Percentiles rank a stretch among this genome's conserved stretches.
Conservation (phyloP, 2,888 invertebrate species). For the Stenchaetothrips biformis region DNA sequence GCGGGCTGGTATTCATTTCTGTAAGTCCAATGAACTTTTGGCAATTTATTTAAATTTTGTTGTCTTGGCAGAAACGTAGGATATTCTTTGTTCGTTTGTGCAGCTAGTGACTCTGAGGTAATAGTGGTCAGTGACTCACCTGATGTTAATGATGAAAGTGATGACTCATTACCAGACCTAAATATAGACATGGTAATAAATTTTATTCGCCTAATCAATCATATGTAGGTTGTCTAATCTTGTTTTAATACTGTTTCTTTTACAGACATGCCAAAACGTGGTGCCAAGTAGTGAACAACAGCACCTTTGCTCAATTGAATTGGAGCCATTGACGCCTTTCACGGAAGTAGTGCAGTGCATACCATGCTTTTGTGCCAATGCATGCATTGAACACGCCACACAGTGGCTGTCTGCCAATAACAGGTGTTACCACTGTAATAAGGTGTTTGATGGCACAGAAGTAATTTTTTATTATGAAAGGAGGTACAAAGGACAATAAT, state of each 20-base stretch:
- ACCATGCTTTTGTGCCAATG: not conserved
- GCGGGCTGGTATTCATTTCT: not conserved
- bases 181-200: too few species aligned
- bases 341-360: not conserved
- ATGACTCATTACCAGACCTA: not conserved
- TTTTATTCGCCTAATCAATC: too few species aligned
- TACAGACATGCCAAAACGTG: not conserved
- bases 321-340: not conserved
- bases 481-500: too few species aligned
- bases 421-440: not conserved
- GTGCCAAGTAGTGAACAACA: not conserved
- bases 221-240: not conserved
- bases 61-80: not conserved
- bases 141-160: not conserved
- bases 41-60: not conserved
- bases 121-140: not conserved
- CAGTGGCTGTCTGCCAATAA: not conserved
- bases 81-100: not conserved
- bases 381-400: not conserved
- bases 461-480: not conserved
- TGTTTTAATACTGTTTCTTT: not conserved
- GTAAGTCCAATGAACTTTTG: not conserved
- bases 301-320: not conserved
- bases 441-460: not conserved
- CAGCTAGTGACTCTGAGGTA: not conserved